Percentiles rank a stretch among this genome's conserved stretches.
Conservation (phyloP, 2,888 invertebrate genomes). For the Troides aeacus region DNA sequence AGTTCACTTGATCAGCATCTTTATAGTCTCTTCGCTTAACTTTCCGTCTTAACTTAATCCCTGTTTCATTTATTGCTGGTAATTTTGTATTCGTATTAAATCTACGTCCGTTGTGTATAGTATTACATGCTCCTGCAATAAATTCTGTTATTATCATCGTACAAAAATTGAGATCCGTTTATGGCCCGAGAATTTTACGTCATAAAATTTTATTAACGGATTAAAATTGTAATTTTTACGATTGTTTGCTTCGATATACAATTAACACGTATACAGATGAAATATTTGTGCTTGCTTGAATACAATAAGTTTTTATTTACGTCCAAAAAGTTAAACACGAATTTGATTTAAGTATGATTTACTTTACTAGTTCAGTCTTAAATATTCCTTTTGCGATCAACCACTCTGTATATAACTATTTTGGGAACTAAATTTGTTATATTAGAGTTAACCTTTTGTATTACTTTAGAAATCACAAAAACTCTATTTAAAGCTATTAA, state of each 20-base stretch:
- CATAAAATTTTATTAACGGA: conserved; percentile 30
- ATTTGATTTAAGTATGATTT: too few relatives aligned
- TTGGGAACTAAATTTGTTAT: too few relatives aligned
- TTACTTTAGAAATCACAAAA: too few relatives aligned
- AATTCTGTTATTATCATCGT: conserved; percentile 26
- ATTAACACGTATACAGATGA: conserved; percentile 15
- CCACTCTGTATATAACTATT: too few relatives aligned
- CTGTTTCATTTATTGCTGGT: not conserved
- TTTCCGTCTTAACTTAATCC: too few relatives aligned
- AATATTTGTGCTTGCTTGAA: conserved; percentile 1
- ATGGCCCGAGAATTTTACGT: conserved; percentile 22
- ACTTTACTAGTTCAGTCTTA: too few relatives aligned
- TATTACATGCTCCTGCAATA: conserved; percentile 7
- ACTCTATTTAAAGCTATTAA: too few relatives aligned
- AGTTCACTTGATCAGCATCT: too few relatives aligned
- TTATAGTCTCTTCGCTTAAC: too few relatives aligned
- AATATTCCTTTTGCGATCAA: too few relatives aligned
- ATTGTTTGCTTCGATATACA: conserved; percentile 26
- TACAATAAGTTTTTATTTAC: not conserved
- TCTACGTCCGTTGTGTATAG: conserved; percentile 14
- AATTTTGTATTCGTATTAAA: conserved; percentile 1
- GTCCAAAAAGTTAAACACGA: too few relatives aligned
- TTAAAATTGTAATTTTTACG: conserved; percentile 29
- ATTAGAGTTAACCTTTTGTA: too few relatives aligned
- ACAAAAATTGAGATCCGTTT: conserved; percentile 28